Conservation (phyloP, 2,113 vertebrate genomes). For the Mesoclemmys tuberculata region DNA sequence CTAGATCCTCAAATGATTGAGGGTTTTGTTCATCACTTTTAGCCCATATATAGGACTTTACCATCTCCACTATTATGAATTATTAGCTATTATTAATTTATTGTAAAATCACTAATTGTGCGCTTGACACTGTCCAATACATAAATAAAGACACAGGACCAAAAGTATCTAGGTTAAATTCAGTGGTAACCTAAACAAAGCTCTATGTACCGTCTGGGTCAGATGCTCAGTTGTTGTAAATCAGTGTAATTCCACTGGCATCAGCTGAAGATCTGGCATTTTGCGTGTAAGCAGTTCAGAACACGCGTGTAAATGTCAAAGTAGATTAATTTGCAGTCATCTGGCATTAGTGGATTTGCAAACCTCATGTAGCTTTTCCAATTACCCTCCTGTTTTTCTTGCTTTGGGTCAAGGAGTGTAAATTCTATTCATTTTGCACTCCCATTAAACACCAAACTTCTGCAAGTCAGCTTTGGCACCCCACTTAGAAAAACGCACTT, state of each 20-base stretch:
- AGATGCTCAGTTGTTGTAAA: neutral
- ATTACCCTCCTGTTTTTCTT: neutral
- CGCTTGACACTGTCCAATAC: neutral
- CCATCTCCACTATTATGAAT: neutral
- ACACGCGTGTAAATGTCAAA: neutral
- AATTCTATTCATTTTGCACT: conserved; percentile 6
- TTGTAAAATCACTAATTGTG: rapidly evolving
- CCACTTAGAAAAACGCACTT: conserved; percentile 36
- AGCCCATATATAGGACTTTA: neutral
- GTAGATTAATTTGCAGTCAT: neutral
- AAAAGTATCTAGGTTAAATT: neutral
- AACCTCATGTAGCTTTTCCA: neutral
- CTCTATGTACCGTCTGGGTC: rapidly evolving
- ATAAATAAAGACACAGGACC: rapidly evolving
- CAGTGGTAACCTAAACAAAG: neutral
- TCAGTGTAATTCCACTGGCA: neutral
- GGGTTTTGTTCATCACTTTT: neutral
- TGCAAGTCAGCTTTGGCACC: conserved; percentile 43
- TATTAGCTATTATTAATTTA: neutral
- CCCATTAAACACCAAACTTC: conserved; percentile 37
- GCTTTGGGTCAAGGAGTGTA: neutral
- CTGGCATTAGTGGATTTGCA: neutral
- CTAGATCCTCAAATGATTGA: neutral
- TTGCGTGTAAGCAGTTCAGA: rapidly evolving
- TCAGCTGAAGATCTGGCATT: neutral